phyloP scores from a whole-genome alignment of 2,113 vertebrate species.

The Thermophis baileyi region DNA sequence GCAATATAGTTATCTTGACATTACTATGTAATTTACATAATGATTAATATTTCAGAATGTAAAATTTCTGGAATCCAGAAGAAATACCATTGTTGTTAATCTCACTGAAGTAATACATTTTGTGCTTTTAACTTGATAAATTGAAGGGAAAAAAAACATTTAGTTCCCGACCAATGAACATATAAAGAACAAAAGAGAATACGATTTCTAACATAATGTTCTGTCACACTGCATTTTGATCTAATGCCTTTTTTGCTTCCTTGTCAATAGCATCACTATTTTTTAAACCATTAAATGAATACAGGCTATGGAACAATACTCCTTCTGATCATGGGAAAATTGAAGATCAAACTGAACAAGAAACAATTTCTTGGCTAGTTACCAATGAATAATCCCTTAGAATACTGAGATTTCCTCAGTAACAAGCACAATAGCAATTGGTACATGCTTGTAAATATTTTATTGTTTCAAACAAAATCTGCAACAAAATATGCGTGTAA shows the following conservation, averaged over 20 bases:
- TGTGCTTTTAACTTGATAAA: neutral
- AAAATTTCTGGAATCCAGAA: neutral
- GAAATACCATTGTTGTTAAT: neutral
- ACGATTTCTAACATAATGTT: neutral
- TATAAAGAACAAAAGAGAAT: neutral
- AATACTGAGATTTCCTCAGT: neutral
- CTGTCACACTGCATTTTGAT: neutral
- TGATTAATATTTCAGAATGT: neutral
- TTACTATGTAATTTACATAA: neutral
- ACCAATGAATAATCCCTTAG: neutral
- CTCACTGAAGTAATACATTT: neutral
- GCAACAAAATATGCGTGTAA: neutral
- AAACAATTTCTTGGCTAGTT: neutral
- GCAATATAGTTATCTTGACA: neutral
- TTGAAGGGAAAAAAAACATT: neutral
- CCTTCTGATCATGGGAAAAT: neutral
- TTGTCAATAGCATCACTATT: neutral
- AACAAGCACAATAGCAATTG: neutral
- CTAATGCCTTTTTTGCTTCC: neutral
- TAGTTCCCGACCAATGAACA: neutral
- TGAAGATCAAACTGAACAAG: neutral
- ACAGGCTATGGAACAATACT: too few relatives aligned
- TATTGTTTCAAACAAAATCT: neutral
- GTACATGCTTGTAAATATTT: neutral
- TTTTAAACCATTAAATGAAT: neutral